Evolutionary conservation across 2,113 vertebrate species (phyloP), one percentile per base, ranked within the genome.

Genomic region (Entomyzon cyanotis): DNA sequence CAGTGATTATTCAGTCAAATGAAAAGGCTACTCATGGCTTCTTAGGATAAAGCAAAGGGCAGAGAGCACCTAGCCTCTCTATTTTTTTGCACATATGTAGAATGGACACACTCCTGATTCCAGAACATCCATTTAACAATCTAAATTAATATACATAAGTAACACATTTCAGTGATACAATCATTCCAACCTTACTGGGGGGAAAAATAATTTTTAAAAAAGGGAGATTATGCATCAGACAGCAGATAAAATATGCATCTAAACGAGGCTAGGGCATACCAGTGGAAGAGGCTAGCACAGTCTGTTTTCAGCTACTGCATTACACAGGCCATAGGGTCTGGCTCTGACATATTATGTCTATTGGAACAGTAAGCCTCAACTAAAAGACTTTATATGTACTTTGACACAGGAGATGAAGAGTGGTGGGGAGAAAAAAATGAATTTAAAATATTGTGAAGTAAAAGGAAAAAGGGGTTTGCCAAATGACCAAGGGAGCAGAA

Each of bases 121-220:
- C 22, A 60, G 28, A 15, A 41, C 14, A 60, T 25, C 8, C 16
- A 23, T 42, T 83, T 77, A 81, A n/a, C 17, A 77, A 20, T 5
- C 15, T 50, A 31, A 56, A 65, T 58, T 58, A 33, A 3, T 0
- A 28, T 49, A 17, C 22, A 22, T 46, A 12, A 59, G 7, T 53
- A 80, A 62, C 42, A 35, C 3, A 15, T 31, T 60, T 74, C 28
- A n/a, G 20, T 3, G 15, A 73, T 12, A 55, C 8, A 17, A 84
- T 64, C 6, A 59, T 59, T 86, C 15, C 20, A 53, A 39, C 4
- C 7, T 13, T 28, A 14, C 0, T 46, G 11, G 2, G 4, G 4
- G 10, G 1, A 1, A 2, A 20, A 42, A 19, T 5, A 18, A 24
- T 13, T 37, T 28, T 8, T 6, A 46, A 59, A 31, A 23, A 59